Evolutionary conservation across 2,113 vertebrate genomes (phyloP), one percentile per base, ranked within the genome.

Genomic region (Cyanoliseus patagonus): DNA sequence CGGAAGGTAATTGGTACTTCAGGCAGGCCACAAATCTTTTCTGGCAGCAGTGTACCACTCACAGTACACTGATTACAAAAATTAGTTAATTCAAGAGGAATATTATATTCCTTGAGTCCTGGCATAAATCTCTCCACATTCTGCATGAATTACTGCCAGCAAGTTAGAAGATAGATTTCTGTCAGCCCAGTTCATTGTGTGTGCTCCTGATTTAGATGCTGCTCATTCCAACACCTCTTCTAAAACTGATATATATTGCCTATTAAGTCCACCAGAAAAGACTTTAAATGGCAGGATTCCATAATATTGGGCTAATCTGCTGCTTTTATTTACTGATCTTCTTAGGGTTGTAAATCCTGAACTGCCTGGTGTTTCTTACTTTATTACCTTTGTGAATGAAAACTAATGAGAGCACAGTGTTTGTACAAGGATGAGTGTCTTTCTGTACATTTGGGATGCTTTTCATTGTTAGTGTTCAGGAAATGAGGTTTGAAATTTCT

Each of bases 1-100:
- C 93, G 52, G 82, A 97, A 97, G 95, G 94, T 97, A 98, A 98
- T 97, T 97, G 96, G 95, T 97, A 96, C 95, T 97, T 98, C 83
- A 96, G 91, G 92, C 96, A 95, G 96, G 62, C 94, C 90, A 97
- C 97, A 97, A 98, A 97, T 98, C 96, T 97, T 87, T 87, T 81
- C 94, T 94, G 91, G 95, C 95, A 97, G 90, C 90, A 97, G 78
- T 61, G 52, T 97, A 97, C 97, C 96, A 97, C 94, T 97, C 97
- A 96, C 77, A 96, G 94, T 79, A 96, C 96, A 94, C 8, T 95
- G 97, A 97, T 96, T 98, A 95, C 94, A 97, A 97, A 98, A 98
- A 97, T 98, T 97, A 98, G 94, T 97, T 98, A 98, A 98, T 98
- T 98, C 97, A 96, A 95, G 94, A 96, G 95, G 96, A 97, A 96